Percentiles rank a stretch among this genome's conserved stretches.
Evolutionary conservation across 2,888 invertebrate genomes (phyloP).

Genomic region (Drosophila histrio): DNA sequence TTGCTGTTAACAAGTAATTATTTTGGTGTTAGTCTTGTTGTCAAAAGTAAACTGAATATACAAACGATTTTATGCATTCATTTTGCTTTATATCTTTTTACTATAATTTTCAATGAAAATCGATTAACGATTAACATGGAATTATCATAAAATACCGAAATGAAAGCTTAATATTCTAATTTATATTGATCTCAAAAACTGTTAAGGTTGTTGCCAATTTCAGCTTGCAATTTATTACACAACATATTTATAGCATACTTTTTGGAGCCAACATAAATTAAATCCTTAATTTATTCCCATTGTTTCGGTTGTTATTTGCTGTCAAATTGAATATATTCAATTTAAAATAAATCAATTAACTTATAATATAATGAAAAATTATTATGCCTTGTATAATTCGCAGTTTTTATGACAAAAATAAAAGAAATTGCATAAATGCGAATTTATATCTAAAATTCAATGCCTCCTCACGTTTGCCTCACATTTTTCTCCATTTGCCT

Average conservation of each 20-base stretch:
- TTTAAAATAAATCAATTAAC: no score
- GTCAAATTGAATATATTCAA: no score
- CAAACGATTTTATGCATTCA: neutral
- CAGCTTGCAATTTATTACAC: neutral
- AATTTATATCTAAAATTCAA: neutral
- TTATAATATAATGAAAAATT: no score
- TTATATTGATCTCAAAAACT: neutral
- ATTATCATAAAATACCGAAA: no score
- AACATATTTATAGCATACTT: neutral
- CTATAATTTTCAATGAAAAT: neutral
- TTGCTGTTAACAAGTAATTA: slow-evolving; percentile 7
- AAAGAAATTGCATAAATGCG: neutral
- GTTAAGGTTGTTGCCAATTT: neutral
- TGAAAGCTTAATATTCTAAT: no score
- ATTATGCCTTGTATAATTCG: no score
- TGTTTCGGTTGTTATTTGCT: no score
- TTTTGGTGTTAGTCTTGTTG: neutral
- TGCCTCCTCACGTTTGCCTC: neutral
- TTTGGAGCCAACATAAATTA: neutral
- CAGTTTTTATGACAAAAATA: neutral
- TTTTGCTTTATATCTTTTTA: neutral
- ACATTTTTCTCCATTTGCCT: neutral
- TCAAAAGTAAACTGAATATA: neutral
- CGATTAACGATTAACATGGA: neutral
- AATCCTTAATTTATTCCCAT: no score